Conservation (phyloP, 35 echinoderm and acorn worm genomes). For the Ophiothrix spiculata region DNA sequence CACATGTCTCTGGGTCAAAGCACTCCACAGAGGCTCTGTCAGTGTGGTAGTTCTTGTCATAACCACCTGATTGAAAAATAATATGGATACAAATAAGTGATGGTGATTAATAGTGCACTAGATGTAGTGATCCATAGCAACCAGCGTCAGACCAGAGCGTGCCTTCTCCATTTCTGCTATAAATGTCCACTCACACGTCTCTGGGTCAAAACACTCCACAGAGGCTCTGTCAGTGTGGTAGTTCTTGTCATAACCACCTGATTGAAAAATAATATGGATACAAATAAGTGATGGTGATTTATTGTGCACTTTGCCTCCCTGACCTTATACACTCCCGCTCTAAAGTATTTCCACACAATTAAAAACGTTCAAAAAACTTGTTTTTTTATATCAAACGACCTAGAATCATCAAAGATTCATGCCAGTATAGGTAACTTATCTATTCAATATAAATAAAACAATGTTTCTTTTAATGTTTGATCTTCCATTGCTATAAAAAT, state of each 20-base stretch:
- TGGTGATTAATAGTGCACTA: conserved; percentile 56
- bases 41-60: conserved; percentile 91
- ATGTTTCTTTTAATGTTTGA: no score
- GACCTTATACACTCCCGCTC: no score
- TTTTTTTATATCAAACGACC: no score
- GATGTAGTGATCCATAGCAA: conserved; percentile 98
- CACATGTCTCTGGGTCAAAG: conserved; percentile 89
- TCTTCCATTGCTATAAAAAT: no score
- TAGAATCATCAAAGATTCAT: no score
- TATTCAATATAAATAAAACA: no score
- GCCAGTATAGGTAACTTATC: no score
- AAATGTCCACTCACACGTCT: conserved; percentile 82
- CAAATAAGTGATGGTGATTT: no score
- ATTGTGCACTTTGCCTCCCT: no score
- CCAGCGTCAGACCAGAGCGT: conserved; percentile 78
- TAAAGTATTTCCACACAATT: no score
- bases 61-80: conserved; percentile 62
- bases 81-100: no score
- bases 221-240: conserved; percentile 90
- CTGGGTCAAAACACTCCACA: conserved; percentile 93
- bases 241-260: conserved; percentile 96
- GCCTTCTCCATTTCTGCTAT: conserved; percentile 99
- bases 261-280: background rate
- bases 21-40: conserved; percentile 91
- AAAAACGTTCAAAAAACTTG: no score